Base-by-base conservation (phyloP, 2,113 vertebrate genomes). In the Passerina amoena region DNA sequence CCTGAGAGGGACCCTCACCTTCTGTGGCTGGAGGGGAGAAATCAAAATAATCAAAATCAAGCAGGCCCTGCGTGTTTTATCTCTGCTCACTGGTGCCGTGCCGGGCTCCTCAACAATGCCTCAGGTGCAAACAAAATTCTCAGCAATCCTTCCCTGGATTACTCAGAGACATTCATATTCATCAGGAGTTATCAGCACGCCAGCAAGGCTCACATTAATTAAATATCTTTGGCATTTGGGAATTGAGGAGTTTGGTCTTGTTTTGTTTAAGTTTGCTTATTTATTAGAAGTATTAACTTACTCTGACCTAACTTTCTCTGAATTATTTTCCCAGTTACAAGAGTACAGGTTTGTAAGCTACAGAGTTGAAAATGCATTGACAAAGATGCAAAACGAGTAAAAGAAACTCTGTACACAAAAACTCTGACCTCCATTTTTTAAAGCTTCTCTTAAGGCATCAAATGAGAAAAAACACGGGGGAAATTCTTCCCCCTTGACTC, bases 161-260 rank as follows among this genome's bases (percentile, higher is more conserved):
- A 77, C 85, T 86, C 82, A 88, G 56, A 75, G 44, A 87, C 95
- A 87, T 97, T 96, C 92, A 97, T 97, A 97, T 96, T 97, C 96
- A 97, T 97, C 68, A 89, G 73, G 0, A 2, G 92, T 96, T 97
- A 97, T 94, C 93, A 97, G 93, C 96, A 96, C 20, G n/a, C 81
- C 71, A 92, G 70, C 86, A 96, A 87, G 51, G 42, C 88, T 76
- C 68, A 61, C 45, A 50, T 86, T 97, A 96, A 97, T 97, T 97
- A 93, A 96, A 90, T 96, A 76, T 47, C 65, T 89, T 89, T 8
- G n/a, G 83, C 88, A 89, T 82, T 93, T 44, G 94, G 91, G 96
- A 97, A 88, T 91, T 88, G 71, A 90, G 56, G 68, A 87, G 69
- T 91, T 93, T 4, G 30, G 61, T 91, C 65, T 84, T 91, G 72